A percentile compares a stretch with the other conserved stretches of the same genome.
These are phyloP conservation scores for Polypedilum pembai DNA, from an alignment of 1,140 invertebrate genomes.

Conservation along the genomic window DNA sequence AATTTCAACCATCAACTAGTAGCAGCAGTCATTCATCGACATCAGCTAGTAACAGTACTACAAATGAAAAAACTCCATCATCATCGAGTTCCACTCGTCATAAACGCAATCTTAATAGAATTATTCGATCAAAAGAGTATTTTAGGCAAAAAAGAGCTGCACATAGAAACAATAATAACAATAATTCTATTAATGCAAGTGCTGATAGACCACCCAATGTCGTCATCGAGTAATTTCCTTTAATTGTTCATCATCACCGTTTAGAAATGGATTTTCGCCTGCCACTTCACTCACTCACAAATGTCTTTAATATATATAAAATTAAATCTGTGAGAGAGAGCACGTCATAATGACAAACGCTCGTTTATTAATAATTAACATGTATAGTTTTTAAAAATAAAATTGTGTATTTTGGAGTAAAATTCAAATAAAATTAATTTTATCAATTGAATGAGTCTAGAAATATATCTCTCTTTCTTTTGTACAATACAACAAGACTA, in stretches of 20 bases:
- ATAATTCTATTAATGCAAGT: background rate
- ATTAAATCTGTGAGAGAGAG: background rate
- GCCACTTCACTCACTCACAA: background rate
- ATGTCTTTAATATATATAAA: background rate
- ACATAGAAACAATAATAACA: background rate
- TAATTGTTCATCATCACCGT: background rate
- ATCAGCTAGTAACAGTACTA: background rate
- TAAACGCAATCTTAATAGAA: background rate
- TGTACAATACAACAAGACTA: too few relatives aligned
- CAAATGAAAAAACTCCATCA: background rate
- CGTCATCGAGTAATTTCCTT: background rate
- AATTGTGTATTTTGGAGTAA: constrained; percentile 17
- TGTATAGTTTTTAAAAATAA: background rate
- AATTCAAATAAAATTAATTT: background rate
- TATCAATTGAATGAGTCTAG: too few relatives aligned
- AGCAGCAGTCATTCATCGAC: background rate
- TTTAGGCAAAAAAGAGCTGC: background rate
- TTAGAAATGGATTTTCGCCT: constrained; percentile 10
- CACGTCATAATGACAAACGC: background rate
- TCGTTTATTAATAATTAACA: constrained; percentile 6
- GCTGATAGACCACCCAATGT: background rate
- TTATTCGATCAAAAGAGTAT: background rate
- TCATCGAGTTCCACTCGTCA: background rate
- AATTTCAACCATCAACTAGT: background rate
- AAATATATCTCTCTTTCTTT: too few relatives aligned